Conservation (phyloP, 2,888 invertebrate species). For the Harpalus rubripes region DNA sequence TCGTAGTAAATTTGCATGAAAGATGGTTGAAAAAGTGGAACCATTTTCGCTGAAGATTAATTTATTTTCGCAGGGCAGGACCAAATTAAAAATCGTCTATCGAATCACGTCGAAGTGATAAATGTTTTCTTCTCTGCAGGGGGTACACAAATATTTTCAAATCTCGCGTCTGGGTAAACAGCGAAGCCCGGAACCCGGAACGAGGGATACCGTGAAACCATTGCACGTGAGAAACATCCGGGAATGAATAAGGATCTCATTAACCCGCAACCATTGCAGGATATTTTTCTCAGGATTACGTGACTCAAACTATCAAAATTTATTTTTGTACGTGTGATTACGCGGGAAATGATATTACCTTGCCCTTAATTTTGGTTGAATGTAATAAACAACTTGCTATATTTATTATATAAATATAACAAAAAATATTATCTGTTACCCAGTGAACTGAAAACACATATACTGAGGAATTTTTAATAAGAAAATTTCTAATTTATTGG, state of each 20-base stretch:
- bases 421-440: no score
- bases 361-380: neutral
- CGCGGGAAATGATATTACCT: neutral
- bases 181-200: constrained; percentile 10
- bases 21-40: constrained; percentile 4
- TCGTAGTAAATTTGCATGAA: constrained; percentile 18
- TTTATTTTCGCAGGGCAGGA: constrained; percentile 20
- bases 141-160: constrained; percentile 55
- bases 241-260: constrained; percentile 43
- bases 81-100: constrained; percentile 50
- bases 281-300: constrained; percentile 34
- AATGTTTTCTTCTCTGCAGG: constrained; percentile 46
- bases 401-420: neutral
- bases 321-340: constrained; percentile 34
- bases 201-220: constrained; percentile 15
- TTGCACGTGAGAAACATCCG: constrained; percentile 24
- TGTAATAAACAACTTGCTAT: neutral
- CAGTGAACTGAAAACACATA: no score
- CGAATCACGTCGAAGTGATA: constrained; percentile 52
- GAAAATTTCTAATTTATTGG: no score
- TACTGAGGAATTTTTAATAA: no score
- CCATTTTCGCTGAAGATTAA: constrained; percentile 33
- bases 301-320: constrained; percentile 33
- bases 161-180: constrained; percentile 36
- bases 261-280: neutral